Evolutionary conservation across 2,797 vertebrate genomes (phyloP), one percentile per base, ranked within the genome.

Genomic region (Malurus splendens): DNA sequence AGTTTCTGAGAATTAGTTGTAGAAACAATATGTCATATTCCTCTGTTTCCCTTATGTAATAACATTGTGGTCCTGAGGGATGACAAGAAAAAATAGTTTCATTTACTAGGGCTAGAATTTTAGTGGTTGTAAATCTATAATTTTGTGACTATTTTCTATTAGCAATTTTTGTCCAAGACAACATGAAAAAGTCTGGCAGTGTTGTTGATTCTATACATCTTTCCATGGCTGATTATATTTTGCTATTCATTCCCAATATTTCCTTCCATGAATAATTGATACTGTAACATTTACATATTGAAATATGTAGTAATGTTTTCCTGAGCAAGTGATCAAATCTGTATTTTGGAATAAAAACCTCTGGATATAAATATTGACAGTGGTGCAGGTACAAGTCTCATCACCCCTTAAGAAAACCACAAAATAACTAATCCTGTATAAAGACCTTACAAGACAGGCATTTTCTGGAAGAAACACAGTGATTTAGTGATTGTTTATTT

Each of bases 81-180:
- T 94, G 93, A 95, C 92, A 96, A 94, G 91, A 95, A 95, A 95
- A 89, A 95, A 82, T 85, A 89, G 73, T 94, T 95, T 94, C 80
- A 95, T 95, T 96, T 96, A 90, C 92, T 62, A 50, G 50, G 33
- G 45, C 90, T 83, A 93, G 92, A 94, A 92, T 90, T 91, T 94
- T 85, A 92, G 90, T 85, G 75, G 80, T 27, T 89, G 94, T 91
- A 92, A 92, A 86, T 87, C 90, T 90, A 93, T 93, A 94, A 89
- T 96, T 95, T 92, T 88, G 55, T 87, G 82, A 71, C 41, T 90
- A 51, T 86, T 93, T 93, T 74, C 68, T 89, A 9, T 81, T 87
- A 81, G 22, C n/a, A 90, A 87, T 93, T 94, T 92, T 90, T 88
- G 64, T 83, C 39, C 15, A 64, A 87, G 70, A 70, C 60, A 73